phyloP scores from a whole-genome alignment of 2,888 invertebrate species.

The Calameuta filiformis region DNA sequence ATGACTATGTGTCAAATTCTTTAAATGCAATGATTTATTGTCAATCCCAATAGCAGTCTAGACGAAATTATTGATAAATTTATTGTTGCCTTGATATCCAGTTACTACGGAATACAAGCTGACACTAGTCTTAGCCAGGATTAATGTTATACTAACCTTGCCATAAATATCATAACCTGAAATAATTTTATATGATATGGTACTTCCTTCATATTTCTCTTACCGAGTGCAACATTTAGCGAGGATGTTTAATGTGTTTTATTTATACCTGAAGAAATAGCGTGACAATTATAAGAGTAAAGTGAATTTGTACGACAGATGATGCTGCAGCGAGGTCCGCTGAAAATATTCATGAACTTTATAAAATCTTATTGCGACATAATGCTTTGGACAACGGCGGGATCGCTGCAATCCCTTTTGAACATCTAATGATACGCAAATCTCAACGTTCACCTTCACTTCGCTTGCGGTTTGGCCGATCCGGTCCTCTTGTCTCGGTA shows the following conservation, averaged over 20 bases:
- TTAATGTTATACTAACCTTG: not conserved
- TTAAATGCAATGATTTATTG: not conserved
- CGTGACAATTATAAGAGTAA: not conserved
- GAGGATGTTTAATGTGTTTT: not conserved
- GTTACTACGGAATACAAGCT: no score
- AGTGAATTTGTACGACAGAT: not conserved
- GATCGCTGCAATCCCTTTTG: constrained; percentile 32
- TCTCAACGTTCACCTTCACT: constrained; percentile 56
- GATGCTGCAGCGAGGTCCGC: constrained; percentile 13
- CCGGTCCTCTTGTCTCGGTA: constrained; percentile 34
- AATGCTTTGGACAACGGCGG: constrained; percentile 34
- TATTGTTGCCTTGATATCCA: not conserved
- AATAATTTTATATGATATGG: not conserved
- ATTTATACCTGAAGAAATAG: not conserved
- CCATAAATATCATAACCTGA: not conserved
- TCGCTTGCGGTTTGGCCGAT: constrained; percentile 57
- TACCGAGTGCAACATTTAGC: not conserved
- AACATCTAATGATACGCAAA: constrained; percentile 56
- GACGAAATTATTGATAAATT: not conserved
- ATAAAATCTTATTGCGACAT: constrained; percentile 44
- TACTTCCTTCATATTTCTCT: not conserved
- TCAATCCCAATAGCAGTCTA: not conserved
- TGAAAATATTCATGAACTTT: constrained; percentile 48
- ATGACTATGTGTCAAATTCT: not conserved
- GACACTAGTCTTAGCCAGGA: not conserved